Percentiles rank a stretch among this genome's conserved stretches.
Evolutionary conservation across 64 coral and sea anemone genomes (phyloP).

Genomic region (Dendrophyllia cribrosa): DNA sequence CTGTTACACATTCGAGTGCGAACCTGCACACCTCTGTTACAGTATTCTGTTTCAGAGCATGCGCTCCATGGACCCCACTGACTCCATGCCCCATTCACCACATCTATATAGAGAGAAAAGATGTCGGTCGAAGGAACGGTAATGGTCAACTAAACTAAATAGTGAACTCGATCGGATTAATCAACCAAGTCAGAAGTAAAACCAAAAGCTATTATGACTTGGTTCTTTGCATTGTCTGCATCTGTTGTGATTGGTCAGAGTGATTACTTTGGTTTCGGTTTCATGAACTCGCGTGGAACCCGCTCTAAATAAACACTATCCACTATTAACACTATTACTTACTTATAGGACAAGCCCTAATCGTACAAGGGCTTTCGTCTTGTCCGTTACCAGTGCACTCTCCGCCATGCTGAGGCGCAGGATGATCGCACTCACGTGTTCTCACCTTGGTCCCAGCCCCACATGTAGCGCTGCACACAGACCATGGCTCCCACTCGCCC

Average conservation of each 20-base stretch:
- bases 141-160: too few species aligned
- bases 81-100: slow-evolving; percentile 46
- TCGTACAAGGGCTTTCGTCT: slow-evolving; percentile 22
- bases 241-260: too few species aligned
- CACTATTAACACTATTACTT: not conserved
- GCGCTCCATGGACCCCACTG: slow-evolving; percentile 45
- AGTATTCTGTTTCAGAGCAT: slow-evolving; percentile 54
- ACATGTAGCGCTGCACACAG: slow-evolving; percentile 69
- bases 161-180: too few species aligned
- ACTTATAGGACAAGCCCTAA: slow-evolving; percentile 52
- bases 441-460: slow-evolving; percentile 55
- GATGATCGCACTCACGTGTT: slow-evolving; percentile 64
- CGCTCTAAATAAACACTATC: too few species aligned
- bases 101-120: not conserved
- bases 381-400: slow-evolving; percentile 51
- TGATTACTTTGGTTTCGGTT: too few species aligned
- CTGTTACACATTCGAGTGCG: slow-evolving; percentile 55
- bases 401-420: slow-evolving; percentile 62
- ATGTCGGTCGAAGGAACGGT: not conserved
- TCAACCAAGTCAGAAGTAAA: too few species aligned
- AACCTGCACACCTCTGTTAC: slow-evolving; percentile 51
- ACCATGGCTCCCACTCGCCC: slow-evolving; percentile 74
- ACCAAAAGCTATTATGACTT: too few species aligned
- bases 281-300: too few species aligned
- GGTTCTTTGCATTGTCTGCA: too few species aligned